phyloP scores from a whole-genome alignment of 2,888 invertebrate species.

The Pedicia rivosa region DNA sequence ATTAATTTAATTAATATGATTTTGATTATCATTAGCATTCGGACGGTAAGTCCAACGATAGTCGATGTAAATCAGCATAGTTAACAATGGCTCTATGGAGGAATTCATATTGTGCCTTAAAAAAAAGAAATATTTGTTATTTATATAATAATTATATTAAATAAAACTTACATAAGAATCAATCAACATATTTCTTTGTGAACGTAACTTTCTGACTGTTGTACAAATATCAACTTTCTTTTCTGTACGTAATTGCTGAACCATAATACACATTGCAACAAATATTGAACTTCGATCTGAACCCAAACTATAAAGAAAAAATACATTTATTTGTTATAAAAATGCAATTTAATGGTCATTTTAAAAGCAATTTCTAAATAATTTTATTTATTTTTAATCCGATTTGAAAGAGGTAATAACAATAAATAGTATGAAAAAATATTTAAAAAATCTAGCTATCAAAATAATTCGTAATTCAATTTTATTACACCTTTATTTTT shows the following conservation, averaged over 20 bases:
- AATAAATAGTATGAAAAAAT: too few species aligned
- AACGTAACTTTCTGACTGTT: slow-evolving; percentile 64
- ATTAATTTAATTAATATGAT: slow-evolving; percentile 2
- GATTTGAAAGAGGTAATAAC: too few species aligned
- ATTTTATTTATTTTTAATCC: too few species aligned
- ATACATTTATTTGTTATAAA: background rate
- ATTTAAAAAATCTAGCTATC: too few species aligned
- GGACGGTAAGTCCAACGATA: slow-evolving; percentile 27
- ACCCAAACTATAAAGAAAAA: slow-evolving; percentile 41
- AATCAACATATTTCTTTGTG: slow-evolving; percentile 70
- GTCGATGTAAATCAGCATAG: slow-evolving; percentile 73
- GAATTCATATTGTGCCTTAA: slow-evolving; percentile 83
- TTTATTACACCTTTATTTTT: too few species aligned
- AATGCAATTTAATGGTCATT: too few species aligned
- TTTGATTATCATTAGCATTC: slow-evolving; percentile 3
- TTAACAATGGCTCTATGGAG: slow-evolving; percentile 81
- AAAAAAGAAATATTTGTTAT: slow-evolving; percentile 15
- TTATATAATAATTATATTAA: slow-evolving; percentile 1
- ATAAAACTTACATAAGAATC: slow-evolving; percentile 39
- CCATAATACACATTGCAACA: slow-evolving; percentile 71
- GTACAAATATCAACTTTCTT: slow-evolving; percentile 76
- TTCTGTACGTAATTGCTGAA: slow-evolving; percentile 70
- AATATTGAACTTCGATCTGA: slow-evolving; percentile 83
- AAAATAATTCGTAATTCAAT: too few species aligned
- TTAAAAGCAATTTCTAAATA: too few species aligned